Evolutionary conservation across 92 coral and sea anemone genomes (phyloP), one percentile per base, ranked within the genome.

Genomic region (Zoanthus solanderi): DNA sequence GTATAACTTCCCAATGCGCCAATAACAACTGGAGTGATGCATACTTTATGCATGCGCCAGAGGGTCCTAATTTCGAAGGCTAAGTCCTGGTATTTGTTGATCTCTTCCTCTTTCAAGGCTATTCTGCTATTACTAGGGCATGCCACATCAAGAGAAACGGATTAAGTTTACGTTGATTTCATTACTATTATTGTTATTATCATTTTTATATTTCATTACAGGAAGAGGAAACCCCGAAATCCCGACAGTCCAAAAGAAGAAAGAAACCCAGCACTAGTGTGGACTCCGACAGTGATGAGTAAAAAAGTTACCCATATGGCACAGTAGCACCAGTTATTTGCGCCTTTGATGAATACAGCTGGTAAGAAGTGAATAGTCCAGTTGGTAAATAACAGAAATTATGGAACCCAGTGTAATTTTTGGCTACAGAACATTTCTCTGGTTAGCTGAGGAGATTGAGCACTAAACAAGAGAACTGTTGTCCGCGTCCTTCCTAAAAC

Each of bases 201-300:
- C 31, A 5, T 23, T 68, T 28, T 68, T 63, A 72, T 71, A 18
- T 4, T 75, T 85, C 76, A 58, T 75, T 89, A 9, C 74, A 95
- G 92, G 98, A 95, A 75, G 98, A 93, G 10, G 93, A 88, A 72
- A 58, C 93, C 0, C 76, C 94, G 34, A 95, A 95, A 86, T 96
- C 96, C 32, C 92, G 90, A 18, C 94, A 85, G 75, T 94, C 94
- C 3, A 95, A 95, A 83, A 87, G 98, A 60, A 71, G 98, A 76
- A 93, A 92, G 52, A 93, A 90, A 71, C 71, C 83, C 46, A 90
- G 90, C 73, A 32, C 95, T 9, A 72, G 91, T 23, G 95, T 95
- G 29, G 98, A 95, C 71, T 95, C 98, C 6, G 98, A 95, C 75
- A 95, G 98, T 54, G 98, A 95, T 74, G 98, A 95, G 66, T 94